Percentiles rank a stretch among this genome's conserved stretches.
Conservation (phyloP, 1,140 invertebrate genomes). For the Zeugodacus cucurbitae region DNA sequence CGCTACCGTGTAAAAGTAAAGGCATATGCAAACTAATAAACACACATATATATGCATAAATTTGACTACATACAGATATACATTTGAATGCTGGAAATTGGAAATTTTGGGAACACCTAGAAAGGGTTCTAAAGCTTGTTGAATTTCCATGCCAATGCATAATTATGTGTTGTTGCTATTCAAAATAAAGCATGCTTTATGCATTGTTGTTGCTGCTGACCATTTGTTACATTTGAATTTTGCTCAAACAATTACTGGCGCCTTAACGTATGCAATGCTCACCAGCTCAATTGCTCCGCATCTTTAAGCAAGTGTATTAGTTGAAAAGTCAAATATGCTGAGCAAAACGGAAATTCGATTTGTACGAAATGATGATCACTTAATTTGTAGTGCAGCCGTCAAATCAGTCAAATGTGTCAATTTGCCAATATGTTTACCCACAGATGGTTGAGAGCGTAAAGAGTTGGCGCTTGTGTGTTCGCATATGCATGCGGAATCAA, state of each 20-base stretch:
- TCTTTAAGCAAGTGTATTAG: not conserved
- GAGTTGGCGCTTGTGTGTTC: not conserved
- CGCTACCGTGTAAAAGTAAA: not conserved
- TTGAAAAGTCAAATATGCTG: conserved; percentile 1
- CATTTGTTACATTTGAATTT: not conserved
- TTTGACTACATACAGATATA: not conserved
- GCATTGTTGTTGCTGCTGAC: not conserved
- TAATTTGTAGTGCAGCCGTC: conserved; percentile 13
- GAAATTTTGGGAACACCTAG: not conserved
- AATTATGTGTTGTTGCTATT: not conserved
- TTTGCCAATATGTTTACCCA: conserved; percentile 20
- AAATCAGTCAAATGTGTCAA: conserved; percentile 23
- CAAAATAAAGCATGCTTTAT: not conserved
- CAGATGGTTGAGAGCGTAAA: not conserved
- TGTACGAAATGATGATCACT: conserved; percentile 30
- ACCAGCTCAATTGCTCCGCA: not conserved
- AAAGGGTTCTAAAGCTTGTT: not conserved
- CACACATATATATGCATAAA: not conserved
- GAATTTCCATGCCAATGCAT: not conserved
- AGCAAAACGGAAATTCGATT: conserved; percentile 3
- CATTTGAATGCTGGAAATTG: not conserved
- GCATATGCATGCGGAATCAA: too few relatives aligned
- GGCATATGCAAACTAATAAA: not conserved
- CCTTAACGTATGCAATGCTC: conserved; percentile 21
- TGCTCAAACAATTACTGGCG: not conserved